Conservation (phyloP, 2,113 vertebrate genomes). For the Pomatorhinus ruficollis region DNA sequence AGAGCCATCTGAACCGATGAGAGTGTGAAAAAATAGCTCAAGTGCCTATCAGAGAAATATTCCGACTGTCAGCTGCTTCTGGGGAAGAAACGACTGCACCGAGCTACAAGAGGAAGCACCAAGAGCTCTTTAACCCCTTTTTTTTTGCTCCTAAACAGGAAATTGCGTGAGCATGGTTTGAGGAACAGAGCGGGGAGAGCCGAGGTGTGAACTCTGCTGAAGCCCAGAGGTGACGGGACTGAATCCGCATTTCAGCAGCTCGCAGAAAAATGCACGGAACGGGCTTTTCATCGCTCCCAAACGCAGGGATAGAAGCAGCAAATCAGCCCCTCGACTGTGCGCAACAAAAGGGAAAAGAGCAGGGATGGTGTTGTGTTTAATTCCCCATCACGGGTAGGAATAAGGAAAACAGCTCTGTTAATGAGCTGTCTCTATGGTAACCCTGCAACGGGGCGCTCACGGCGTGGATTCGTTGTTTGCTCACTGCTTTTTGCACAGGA, state of each 20-base stretch:
- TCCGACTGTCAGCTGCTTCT: neutral
- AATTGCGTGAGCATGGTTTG: neutral
- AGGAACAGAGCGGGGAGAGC: neutral
- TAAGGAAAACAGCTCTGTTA: neutral
- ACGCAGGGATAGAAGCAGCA: neutral
- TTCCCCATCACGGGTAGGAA: neutral
- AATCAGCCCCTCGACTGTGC: neutral
- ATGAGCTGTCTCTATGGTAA: conserved; percentile 10
- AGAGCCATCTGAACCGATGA: neutral
- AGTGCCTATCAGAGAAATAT: neutral
- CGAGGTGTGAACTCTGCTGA: neutral
- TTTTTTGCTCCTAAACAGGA: neutral
- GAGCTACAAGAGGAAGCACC: neutral
- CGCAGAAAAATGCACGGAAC: fast-evolving
- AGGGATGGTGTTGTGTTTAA: neutral
- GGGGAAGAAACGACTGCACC: neutral
- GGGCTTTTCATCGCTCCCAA: neutral
- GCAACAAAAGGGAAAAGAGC: neutral
- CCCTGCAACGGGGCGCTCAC: neutral
- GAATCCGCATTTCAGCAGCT: neutral
- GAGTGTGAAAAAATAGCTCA: neutral
- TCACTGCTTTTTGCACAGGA: neutral
- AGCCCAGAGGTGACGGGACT: neutral
- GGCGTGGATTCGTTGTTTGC: neutral
- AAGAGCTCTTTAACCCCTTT: neutral